phyloP scores from a whole-genome alignment of 2,888 invertebrate species.

The Eristalinus sepulchralis region DNA sequence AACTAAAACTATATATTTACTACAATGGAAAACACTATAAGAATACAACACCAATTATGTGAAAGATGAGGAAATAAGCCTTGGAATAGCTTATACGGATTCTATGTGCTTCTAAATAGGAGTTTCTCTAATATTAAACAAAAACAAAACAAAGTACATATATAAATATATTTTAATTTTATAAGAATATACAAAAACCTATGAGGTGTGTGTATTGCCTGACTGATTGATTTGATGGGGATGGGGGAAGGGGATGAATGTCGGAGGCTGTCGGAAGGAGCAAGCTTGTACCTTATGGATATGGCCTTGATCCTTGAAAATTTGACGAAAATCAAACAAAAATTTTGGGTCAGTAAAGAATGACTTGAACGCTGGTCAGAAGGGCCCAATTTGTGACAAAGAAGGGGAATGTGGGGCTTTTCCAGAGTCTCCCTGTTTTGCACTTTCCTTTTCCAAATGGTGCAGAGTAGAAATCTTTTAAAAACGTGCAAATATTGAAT shows the following conservation, averaged over 20 bases:
- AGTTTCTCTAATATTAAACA: constrained; percentile 50
- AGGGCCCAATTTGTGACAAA: too few species aligned
- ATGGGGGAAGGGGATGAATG: not conserved
- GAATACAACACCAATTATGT: constrained; percentile 66
- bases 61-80: constrained; percentile 48
- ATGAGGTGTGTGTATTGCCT: not conserved
- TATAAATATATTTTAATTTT: constrained; percentile 39
- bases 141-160: constrained; percentile 24
- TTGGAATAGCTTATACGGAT: constrained; percentile 39
- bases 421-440: too few species aligned
- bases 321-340: too few species aligned
- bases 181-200: constrained; percentile 24
- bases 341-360: too few species aligned
- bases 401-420: too few species aligned
- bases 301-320: too few species aligned
- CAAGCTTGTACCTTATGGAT: too few species aligned
- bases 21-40: constrained; percentile 68
- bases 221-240: not conserved
- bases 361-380: too few species aligned
- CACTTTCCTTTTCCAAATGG: too few species aligned
- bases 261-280: not conserved
- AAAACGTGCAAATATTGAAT: too few species aligned
- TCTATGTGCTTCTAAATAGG: constrained; percentile 61
- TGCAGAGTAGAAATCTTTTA: too few species aligned
- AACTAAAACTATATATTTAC: constrained; percentile 63